Base-by-base conservation (phyloP, 2,888 invertebrate genomes). In the Steinernema hermaphroditum region DNA sequence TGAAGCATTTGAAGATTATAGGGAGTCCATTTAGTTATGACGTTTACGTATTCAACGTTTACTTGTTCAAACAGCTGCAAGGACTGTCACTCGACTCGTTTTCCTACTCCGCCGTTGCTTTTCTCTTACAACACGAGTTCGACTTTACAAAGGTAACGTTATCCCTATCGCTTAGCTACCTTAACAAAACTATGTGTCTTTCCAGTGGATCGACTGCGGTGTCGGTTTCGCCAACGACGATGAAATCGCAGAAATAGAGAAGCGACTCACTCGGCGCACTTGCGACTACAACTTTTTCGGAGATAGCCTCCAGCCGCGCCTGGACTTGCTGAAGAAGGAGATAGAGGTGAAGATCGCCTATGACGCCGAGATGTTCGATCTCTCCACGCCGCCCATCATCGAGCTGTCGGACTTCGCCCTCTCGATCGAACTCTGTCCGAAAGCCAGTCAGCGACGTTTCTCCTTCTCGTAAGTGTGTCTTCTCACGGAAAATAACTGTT, bases 311-410 rank as follows among this genome's bases (percentile, higher is more conserved):
- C 54, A 54, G 16, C 24, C 54, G 6, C 54, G 54, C 2, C 19
- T 54, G 54, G 54, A 54, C 27, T 27, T 54, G 6, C 16, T 54
- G 54, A 54, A 54, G 27, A 54, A 54, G 27, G 54, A 54, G n/a
- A 54, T 54, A 14, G 54, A 54, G 27, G 54, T 54, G 24, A 54
- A 54, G 16, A 54, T 54, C 27, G 14, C 54, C 22, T 54, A 22
- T 16, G 54, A 54, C 16, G 54, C 54, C 54, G 54, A 54, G 54
- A 54, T 54, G 54, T 54, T 54, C 54, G 54, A 54, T 27, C 54
- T 22, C n/a, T 24, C 54, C 24, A 54, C 54, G 19, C n/a, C 27
- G 6, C 54, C 54, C 24, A 22, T 54, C 27, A 54, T 54, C 19
- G 54, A 54, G 27, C 54, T 54, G 24, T 19, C 19, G 24, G 54